These are phyloP conservation scores for Sesamia nonagrioides DNA, from an alignment of 1,140 invertebrate species.

Conservation along the genomic window DNA sequence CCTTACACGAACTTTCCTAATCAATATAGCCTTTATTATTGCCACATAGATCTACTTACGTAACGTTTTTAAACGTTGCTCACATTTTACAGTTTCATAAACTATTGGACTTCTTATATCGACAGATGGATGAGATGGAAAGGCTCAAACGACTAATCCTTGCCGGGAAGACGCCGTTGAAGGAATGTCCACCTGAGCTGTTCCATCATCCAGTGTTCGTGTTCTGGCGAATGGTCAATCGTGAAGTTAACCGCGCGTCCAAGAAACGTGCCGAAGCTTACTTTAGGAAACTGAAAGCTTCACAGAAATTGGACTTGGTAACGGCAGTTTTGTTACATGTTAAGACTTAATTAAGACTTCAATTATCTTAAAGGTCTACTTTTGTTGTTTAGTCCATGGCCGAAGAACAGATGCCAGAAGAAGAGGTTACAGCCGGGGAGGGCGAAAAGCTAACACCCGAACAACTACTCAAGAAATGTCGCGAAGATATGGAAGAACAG, in stretches of 20 bases:
- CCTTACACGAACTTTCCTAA: slow-evolving; percentile 2
- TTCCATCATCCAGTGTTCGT: slow-evolving; percentile 90
- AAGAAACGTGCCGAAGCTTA: slow-evolving; percentile 88
- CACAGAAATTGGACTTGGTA: slow-evolving; percentile 87
- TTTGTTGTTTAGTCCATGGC: slow-evolving; percentile 64
- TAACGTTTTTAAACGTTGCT: background rate
- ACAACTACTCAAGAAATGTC: slow-evolving; percentile 70
- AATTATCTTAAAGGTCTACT: background rate
- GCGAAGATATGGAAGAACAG: slow-evolving; percentile 78
- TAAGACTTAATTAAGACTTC: too few species aligned
- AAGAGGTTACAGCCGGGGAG: slow-evolving; percentile 66
- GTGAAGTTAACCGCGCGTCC: slow-evolving; percentile 81
- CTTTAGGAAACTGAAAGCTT: slow-evolving; percentile 88
- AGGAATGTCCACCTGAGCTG: slow-evolving; percentile 90
- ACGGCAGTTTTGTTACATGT: background rate
- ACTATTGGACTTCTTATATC: slow-evolving; percentile 25
- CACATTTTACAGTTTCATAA: slow-evolving; percentile 2
- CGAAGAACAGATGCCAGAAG: slow-evolving; percentile 68
- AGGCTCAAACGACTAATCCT: slow-evolving; percentile 90
- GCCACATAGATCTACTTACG: background rate
- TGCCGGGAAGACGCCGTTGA: slow-evolving; percentile 88
- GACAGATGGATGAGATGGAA: slow-evolving; percentile 90
- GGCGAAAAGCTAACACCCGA: slow-evolving; percentile 69
- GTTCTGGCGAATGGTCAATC: slow-evolving; percentile 87
- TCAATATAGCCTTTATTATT: slow-evolving; percentile 13